Evolutionary conservation across 2,797 vertebrate species (phyloP).

Genomic region (Loriculus beryllinus): DNA sequence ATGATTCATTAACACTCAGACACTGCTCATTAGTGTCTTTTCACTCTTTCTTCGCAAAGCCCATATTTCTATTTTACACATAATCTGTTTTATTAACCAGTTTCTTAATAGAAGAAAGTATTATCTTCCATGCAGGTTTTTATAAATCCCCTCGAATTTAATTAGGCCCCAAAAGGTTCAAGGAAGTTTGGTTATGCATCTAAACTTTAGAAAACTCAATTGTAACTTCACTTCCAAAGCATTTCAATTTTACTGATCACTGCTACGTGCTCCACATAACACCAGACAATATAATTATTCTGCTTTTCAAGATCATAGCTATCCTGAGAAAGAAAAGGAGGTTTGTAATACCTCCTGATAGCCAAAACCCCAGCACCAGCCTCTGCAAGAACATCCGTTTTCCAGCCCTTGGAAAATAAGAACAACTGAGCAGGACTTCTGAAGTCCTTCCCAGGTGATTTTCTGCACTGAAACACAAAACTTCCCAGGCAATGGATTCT

Average conservation of each 20-base stretch:
- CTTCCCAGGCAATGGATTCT: neutral
- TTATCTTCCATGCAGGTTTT: slow-evolving; percentile 28
- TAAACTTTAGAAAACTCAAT: slow-evolving; percentile 9
- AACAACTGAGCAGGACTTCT: neutral
- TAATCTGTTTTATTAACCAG: slow-evolving; percentile 52
- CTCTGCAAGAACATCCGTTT: neutral
- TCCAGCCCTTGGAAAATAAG: neutral
- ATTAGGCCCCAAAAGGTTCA: slow-evolving; percentile 54
- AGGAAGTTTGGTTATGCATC: neutral
- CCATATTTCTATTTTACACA: slow-evolving; percentile 41
- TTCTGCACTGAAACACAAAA: neutral
- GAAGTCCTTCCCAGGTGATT: neutral
- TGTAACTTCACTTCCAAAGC: neutral
- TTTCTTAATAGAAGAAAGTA: slow-evolving; percentile 12
- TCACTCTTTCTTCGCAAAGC: neutral
- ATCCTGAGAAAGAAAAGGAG: neutral
- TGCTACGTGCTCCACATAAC: neutral
- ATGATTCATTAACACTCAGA: slow-evolving; percentile 52
- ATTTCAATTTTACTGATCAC: neutral
- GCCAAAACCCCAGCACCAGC: neutral
- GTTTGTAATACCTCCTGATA: neutral
- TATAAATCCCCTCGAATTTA: neutral
- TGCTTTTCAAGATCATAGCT: neutral
- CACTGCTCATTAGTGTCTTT: slow-evolving; percentile 55
- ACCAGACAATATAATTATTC: neutral